Percentiles rank a stretch among this genome's conserved stretches.
phyloP scores from a whole-genome alignment of 2,888 invertebrate genomes.

The Agrochola lota region DNA sequence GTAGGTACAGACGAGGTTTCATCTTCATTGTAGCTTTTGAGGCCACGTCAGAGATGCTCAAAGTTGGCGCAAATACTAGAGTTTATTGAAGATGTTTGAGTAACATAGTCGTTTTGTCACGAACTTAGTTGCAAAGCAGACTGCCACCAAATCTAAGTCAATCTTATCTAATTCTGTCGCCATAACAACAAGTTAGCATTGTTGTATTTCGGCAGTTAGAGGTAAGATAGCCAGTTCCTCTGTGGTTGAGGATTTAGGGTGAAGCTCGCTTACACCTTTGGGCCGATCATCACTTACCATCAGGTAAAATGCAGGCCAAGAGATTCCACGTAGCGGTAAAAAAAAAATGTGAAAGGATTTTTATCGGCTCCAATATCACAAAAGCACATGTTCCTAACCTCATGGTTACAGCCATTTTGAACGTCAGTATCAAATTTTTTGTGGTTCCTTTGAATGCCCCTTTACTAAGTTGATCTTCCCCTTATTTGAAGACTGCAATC shows the following conservation, averaged over 20 bases:
- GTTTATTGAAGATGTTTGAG: background rate
- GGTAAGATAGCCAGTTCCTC: no score
- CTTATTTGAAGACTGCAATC: background rate
- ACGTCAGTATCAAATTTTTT: background rate
- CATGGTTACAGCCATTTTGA: background rate
- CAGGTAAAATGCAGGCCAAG: no score
- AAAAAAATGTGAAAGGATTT: no score
- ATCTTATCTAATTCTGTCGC: no score
- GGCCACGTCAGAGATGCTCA: background rate
- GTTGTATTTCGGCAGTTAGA: no score
- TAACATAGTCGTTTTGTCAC: background rate
- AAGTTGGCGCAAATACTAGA: background rate
- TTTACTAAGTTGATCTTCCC: background rate
- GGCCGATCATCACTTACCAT: no score
- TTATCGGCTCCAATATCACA: background rate
- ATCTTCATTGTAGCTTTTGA: background rate
- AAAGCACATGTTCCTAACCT: background rate
- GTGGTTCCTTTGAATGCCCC: background rate
- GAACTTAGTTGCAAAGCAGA: background rate
- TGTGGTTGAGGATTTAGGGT: no score
- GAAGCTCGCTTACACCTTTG: no score
- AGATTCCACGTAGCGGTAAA: no score
- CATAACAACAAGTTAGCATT: no score
- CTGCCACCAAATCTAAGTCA: background rate
- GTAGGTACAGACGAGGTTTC: slow-evolving; percentile 6